A percentile compares a stretch with the other conserved stretches of the same genome.
phyloP scores from a whole-genome alignment of 2,797 vertebrate genomes.

The Poeciliopsis infans region DNA sequence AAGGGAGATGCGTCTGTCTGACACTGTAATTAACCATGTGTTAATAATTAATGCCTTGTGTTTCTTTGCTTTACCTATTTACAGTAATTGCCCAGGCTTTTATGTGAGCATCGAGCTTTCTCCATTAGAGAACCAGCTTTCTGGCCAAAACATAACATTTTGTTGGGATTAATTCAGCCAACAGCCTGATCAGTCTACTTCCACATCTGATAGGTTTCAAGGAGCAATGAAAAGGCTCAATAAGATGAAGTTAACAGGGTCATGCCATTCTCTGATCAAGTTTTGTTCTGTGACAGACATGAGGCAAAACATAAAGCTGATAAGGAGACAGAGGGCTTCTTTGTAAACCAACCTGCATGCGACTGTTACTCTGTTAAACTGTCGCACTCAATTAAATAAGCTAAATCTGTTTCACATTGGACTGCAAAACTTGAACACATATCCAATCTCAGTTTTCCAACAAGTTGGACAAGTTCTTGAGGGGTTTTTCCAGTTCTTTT shows the following conservation, averaged over 20 bases:
- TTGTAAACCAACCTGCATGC: background rate
- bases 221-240: constrained; percentile 42
- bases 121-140: constrained; percentile 3
- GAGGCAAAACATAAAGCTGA: background rate
- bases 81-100: constrained; percentile 26
- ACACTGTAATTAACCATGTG: constrained; percentile 54
- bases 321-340: background rate
- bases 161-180: constrained; percentile 54
- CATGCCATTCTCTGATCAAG: constrained; percentile 22
- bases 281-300: constrained; percentile 22
- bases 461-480: background rate
- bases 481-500: background rate
- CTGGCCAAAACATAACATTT: constrained; percentile 19
- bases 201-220: constrained; percentile 46
- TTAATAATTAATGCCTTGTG: constrained; percentile 55
- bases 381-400: background rate
- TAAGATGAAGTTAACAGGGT: constrained; percentile 35
- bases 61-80: constrained; percentile 41
- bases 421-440: background rate
- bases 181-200: constrained; percentile 21
- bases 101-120: constrained; percentile 6
- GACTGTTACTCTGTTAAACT: background rate
- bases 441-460: background rate
- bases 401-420: background rate
- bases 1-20: constrained; percentile 44